Base-by-base conservation (phyloP, 92 coral and sea anemone species). In the Anthopleura xanthogrammica region DNA sequence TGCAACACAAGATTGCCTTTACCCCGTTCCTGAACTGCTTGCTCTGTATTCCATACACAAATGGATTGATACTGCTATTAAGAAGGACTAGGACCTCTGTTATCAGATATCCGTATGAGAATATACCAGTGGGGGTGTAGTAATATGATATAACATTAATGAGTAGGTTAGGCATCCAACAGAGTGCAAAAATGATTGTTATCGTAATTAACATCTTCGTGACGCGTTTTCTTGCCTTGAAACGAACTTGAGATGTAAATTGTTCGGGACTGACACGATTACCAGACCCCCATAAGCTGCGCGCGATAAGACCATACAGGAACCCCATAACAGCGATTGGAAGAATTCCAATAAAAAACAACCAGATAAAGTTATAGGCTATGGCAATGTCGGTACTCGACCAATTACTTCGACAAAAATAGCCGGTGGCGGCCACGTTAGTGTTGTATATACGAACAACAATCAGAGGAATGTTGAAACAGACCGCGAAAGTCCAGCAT, bases 121-220 rank as follows among this genome's bases (percentile, higher is more conserved):
- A 12, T 20, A 82, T 68, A 12, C 39, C 77, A 39, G 81, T 43
- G 24, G 11, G 60, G 8, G 80, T 12, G 75, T 85, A 77, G 42
- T 81, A 89, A 75, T 85, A 89, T 42, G 20, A 0, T 0, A 85
- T 50, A 39, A 86, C 83, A 60, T 85, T 89, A 0, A 89, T 55
- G 17, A 89, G 77, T 55, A 89, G 10, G 80, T 89, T 89, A 4
- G 92, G 89, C 85, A 89, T 71, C 92, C 92, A 89, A 46, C 92
- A 89, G 22, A 89, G 22, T 12, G 84, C 89, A 29, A 81, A 89
- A 52, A 89, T n/a, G 23, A 85, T 75, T 55, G 83, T 78, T 20
- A 89, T 58, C 16, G 83, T 81, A 58, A 89, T 86, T 22, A 89
- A 75, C 86, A 85, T 89, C 55, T 89, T 89, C 1, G 92, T 89